phyloP scores from a whole-genome alignment of 2,797 vertebrate genomes.

The Sebastes matsubarae region DNA sequence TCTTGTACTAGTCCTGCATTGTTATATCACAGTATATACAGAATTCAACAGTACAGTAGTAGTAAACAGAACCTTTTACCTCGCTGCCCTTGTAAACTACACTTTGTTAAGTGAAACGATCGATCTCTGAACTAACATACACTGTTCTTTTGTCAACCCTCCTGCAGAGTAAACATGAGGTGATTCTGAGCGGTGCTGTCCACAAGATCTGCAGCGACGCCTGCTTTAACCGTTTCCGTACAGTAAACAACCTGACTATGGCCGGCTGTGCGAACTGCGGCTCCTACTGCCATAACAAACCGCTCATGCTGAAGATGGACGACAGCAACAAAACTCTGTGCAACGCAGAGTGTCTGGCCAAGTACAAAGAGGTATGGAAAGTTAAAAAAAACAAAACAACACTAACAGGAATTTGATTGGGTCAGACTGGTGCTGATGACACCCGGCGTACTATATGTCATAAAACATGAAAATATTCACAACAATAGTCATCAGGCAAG shows the following conservation, averaged over 20 bases:
- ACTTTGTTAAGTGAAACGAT: not conserved
- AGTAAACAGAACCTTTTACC: not conserved
- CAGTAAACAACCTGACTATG: conserved; percentile 91
- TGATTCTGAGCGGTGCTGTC: conserved; percentile 89
- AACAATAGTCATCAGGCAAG: not conserved
- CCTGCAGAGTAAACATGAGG: conserved; percentile 92
- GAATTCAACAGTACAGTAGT: not conserved
- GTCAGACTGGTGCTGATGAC: not conserved
- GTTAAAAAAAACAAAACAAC: accelerated
- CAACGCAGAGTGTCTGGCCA: conserved; percentile 84
- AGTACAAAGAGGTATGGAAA: conserved; percentile 89
- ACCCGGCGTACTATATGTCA: not conserved
- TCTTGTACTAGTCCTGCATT: not conserved
- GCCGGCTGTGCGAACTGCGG: conserved; percentile 92
- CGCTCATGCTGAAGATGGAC: conserved; percentile 89
- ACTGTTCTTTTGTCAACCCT: not conserved
- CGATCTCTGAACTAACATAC: not conserved
- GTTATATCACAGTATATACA: not conserved
- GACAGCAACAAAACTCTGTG: conserved; percentile 90
- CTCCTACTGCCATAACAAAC: conserved; percentile 87
- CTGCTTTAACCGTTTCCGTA: conserved; percentile 93
- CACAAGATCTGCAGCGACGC: conserved; percentile 94
- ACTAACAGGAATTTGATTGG: not conserved
- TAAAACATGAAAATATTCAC: not conserved
- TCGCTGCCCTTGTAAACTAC: not conserved